Evolutionary conservation across 2,797 vertebrate genomes (phyloP).

Genomic region (Meriones psammophilus): DNA sequence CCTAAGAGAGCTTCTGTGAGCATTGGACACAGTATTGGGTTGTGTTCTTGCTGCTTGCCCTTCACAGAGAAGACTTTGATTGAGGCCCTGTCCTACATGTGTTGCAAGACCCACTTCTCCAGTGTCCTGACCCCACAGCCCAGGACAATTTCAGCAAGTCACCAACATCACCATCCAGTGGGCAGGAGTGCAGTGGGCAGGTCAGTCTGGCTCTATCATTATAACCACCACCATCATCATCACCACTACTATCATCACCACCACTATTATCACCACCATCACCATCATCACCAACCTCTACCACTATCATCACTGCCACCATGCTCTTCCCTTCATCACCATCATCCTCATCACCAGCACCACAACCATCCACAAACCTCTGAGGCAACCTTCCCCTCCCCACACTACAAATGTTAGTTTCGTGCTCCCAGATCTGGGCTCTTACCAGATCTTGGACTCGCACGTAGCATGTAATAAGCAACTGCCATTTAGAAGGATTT

Average conservation of each 20-base stretch:
- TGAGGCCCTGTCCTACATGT: fast-evolving
- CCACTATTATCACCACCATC: neutral
- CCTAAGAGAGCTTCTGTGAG: neutral
- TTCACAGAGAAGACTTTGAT: too few relatives aligned
- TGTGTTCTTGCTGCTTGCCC: neutral
- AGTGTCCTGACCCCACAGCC: fast-evolving
- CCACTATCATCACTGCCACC: neutral
- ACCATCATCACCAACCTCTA: too few relatives aligned
- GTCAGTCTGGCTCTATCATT: too few relatives aligned
- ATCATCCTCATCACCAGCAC: neutral
- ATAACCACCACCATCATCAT: neutral
- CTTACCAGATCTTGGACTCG: too few relatives aligned
- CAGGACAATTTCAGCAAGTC: neutral
- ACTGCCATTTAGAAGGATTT: too few relatives aligned
- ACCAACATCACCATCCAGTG: fast-evolving
- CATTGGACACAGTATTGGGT: fast-evolving
- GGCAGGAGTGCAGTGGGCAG: fast-evolving
- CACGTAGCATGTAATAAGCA: neutral
- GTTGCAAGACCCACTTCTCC: too few relatives aligned
- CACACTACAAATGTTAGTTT: too few relatives aligned
- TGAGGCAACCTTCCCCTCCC: too few relatives aligned
- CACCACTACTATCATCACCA: neutral
- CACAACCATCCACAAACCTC: neutral
- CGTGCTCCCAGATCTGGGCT: neutral
- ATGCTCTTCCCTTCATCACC: neutral